phyloP scores from a whole-genome alignment of 2,888 invertebrate species.

The Spodoptera exigua region DNA sequence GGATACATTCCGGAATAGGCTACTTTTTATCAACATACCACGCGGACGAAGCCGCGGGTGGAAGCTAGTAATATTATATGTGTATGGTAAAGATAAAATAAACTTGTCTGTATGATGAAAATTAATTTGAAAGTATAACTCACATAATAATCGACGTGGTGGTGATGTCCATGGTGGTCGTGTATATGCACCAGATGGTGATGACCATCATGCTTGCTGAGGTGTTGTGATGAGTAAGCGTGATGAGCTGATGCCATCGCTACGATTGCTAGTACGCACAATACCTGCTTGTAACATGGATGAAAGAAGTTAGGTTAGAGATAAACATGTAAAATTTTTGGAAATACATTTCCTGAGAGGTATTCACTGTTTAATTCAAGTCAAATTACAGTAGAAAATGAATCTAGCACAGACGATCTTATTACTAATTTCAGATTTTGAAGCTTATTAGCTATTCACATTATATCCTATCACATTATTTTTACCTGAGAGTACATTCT shows the following conservation, averaged over 20 bases:
- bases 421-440: background rate
- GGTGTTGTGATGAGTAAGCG: conserved; percentile 76
- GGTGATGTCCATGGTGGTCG: conserved; percentile 37
- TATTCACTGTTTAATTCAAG: too few species aligned
- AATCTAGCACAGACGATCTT: background rate
- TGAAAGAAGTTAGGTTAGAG: background rate
- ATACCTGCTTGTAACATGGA: conserved; percentile 21
- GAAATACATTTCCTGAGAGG: too few species aligned
- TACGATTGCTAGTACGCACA: conserved; percentile 26
- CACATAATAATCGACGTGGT: conserved; percentile 48
- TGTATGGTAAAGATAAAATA: background rate
- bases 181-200: conserved; percentile 32
- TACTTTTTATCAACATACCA: too few species aligned
- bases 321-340: background rate
- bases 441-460: too few species aligned
- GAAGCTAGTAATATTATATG: too few species aligned
- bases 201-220: conserved; percentile 55
- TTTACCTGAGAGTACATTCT: conserved; percentile 60
- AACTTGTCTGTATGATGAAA: background rate
- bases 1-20: too few species aligned
- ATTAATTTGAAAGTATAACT: background rate
- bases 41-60: too few species aligned
- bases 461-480: too few species aligned
- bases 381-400: too few species aligned
- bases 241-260: conserved; percentile 65